Percentiles rank a stretch among this genome's conserved stretches.
Evolutionary conservation across 2,888 invertebrate genomes (phyloP).

Genomic region (Dynastes tityus): DNA sequence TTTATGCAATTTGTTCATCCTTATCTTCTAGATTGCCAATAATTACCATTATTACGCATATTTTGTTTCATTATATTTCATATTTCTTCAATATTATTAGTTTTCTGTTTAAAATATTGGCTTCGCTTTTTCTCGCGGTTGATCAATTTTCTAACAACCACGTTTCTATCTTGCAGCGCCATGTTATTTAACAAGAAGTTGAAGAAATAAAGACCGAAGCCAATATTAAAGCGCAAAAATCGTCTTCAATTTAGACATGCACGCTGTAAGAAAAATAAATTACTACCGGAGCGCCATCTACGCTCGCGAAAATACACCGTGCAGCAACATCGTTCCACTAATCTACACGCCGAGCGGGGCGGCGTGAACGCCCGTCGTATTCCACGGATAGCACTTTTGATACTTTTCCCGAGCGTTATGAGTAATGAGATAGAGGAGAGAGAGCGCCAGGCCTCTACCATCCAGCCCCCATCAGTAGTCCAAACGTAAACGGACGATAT

Average conservation of each 20-base stretch:
- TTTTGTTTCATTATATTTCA: too few relatives aligned
- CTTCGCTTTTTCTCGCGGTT: too few relatives aligned
- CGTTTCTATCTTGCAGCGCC: too few relatives aligned
- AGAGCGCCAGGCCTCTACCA: conserved; percentile 5
- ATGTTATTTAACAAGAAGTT: background rate
- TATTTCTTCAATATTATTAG: too few relatives aligned
- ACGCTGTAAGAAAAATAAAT: conserved; percentile 29
- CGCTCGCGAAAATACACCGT: background rate
- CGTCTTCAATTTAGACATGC: conserved; percentile 29
- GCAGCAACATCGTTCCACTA: background rate
- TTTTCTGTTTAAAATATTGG: too few relatives aligned
- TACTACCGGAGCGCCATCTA: background rate
- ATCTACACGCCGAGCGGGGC: conserved; percentile 1
- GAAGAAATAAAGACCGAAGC: background rate
- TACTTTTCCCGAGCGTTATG: conserved; percentile 46
- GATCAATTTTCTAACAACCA: too few relatives aligned
- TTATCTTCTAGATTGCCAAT: too few relatives aligned
- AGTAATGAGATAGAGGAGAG: conserved; percentile 52
- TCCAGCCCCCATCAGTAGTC: conserved; percentile 66
- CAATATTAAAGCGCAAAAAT: conserved; percentile 4
- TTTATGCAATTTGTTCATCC: too few relatives aligned
- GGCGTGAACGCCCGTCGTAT: conserved; percentile 19
- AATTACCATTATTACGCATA: too few relatives aligned
- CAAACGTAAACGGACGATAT: conserved; percentile 65
- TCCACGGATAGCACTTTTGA: conserved; percentile 37